A percentile compares a stretch with the other conserved stretches of the same genome.
Evolutionary conservation across 1,140 invertebrate genomes (phyloP).

Genomic region (Chymomyza costata): DNA sequence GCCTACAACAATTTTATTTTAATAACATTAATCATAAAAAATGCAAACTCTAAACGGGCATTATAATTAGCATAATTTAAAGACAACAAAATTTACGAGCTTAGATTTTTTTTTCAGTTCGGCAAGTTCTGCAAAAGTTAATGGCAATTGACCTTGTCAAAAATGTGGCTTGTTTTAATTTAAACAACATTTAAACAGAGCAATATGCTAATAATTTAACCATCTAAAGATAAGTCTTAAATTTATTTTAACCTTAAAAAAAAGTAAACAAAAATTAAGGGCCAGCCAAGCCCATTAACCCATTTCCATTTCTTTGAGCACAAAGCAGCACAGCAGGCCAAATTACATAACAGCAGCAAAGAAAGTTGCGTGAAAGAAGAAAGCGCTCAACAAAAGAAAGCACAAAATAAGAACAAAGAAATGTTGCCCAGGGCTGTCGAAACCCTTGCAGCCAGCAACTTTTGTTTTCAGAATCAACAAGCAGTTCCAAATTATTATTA

Average conservation of each 20-base stretch:
- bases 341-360: slow-evolving; percentile 41
- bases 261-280: slow-evolving; percentile 1
- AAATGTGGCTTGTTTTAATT: no score
- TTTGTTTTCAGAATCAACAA: slow-evolving; percentile 62
- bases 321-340: slow-evolving; percentile 55
- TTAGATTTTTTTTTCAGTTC: no score
- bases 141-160: no score
- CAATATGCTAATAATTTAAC: no score
- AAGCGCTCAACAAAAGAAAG: slow-evolving; percentile 32
- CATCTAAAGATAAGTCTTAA: no score
- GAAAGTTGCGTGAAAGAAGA: slow-evolving; percentile 20
- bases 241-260: slow-evolving; percentile 18
- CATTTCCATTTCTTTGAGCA: slow-evolving; percentile 49
- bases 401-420: slow-evolving; percentile 11
- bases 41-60: slow-evolving; percentile 6
- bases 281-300: slow-evolving; percentile 44
- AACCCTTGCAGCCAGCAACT: slow-evolving; percentile 31
- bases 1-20: slow-evolving; percentile 40
- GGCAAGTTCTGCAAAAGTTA: no score
- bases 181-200: no score
- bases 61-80: slow-evolving; percentile 30
- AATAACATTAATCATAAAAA: slow-evolving; percentile 37
- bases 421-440: neutral
- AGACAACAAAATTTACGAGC: no score
- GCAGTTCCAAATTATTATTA: slow-evolving; percentile 11